These are phyloP conservation scores for Betta splendens DNA, from an alignment of 2,797 vertebrate genomes.

Conservation along the genomic window DNA sequence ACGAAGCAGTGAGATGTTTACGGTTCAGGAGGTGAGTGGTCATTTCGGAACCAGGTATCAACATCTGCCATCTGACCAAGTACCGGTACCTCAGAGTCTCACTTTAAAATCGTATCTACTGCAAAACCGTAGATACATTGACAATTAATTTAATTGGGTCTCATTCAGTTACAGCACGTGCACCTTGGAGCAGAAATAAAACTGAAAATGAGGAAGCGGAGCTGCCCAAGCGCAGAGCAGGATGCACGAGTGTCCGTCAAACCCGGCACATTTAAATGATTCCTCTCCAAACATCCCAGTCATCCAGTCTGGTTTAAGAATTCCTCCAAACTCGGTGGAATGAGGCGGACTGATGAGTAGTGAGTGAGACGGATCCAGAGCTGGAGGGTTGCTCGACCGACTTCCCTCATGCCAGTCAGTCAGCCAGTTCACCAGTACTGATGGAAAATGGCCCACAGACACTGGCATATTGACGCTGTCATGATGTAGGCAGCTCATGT, in stretches of 20 bases:
- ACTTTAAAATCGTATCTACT: neutral
- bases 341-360: constrained; percentile 4
- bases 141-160: neutral
- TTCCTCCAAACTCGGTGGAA: constrained; percentile 20
- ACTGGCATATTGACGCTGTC: no score
- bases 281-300: constrained; percentile 1
- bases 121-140: neutral
- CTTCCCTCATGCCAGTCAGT: neutral
- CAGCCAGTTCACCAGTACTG: neutral
- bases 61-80: no score
- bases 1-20: neutral
- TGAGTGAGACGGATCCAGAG: neutral
- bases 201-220: constrained; percentile 17
- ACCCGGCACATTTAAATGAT: constrained; percentile 22
- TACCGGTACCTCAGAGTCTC: neutral
- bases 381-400: neutral
- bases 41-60: neutral
- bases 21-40: neutral
- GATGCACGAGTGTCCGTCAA: constrained; percentile 16
- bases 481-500: no score
- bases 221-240: constrained; percentile 4
- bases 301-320: constrained; percentile 11
- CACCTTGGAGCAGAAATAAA: constrained; percentile 3
- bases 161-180: constrained; percentile 4
- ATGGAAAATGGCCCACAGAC: neutral